A percentile compares a stretch with the other conserved stretches of the same genome.
These are phyloP conservation scores for Macaria liturata DNA, from an alignment of 2,888 invertebrate species.

Conservation along the genomic window DNA sequence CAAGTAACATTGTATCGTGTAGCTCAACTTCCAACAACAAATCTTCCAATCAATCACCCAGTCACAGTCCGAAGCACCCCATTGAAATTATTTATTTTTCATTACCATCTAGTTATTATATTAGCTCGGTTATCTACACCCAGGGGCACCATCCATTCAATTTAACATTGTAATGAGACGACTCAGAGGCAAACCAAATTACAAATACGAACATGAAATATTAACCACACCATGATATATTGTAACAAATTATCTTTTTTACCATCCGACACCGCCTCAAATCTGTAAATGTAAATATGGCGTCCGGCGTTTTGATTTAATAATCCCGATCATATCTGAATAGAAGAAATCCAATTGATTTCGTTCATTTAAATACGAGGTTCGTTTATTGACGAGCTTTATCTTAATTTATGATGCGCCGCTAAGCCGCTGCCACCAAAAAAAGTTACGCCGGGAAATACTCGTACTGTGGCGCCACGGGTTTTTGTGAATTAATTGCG, in stretches of 20 bases:
- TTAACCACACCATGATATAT: conserved; percentile 67
- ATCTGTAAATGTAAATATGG: conserved; percentile 74
- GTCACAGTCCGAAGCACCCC: conserved; percentile 1
- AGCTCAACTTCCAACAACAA: not conserved
- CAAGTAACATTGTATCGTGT: too few relatives aligned
- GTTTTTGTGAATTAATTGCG: conserved; percentile 14
- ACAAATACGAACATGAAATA: conserved; percentile 56
- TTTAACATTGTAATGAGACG: conserved; percentile 67
- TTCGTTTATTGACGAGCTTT: conserved; percentile 33
- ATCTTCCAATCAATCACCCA: conserved; percentile 5
- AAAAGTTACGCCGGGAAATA: conserved; percentile 26
- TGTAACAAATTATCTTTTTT: conserved; percentile 70
- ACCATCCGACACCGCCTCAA: conserved; percentile 51
- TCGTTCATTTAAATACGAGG: conserved; percentile 54
- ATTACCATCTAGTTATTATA: conserved; percentile 31
- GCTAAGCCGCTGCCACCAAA: conserved; percentile 18
- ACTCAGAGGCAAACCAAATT: conserved; percentile 36
- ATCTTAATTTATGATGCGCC: conserved; percentile 27
- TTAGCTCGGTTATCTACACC: conserved; percentile 23
- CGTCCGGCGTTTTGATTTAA: conserved; percentile 67
- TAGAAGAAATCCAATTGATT: conserved; percentile 49
- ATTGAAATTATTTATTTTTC: conserved; percentile 21
- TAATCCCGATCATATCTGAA: conserved; percentile 49
- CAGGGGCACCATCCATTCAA: conserved; percentile 50
- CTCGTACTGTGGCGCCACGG: conserved; percentile 19